phyloP scores from a whole-genome alignment of 2,113 vertebrate genomes.

The Macrotis lagotis region DNA sequence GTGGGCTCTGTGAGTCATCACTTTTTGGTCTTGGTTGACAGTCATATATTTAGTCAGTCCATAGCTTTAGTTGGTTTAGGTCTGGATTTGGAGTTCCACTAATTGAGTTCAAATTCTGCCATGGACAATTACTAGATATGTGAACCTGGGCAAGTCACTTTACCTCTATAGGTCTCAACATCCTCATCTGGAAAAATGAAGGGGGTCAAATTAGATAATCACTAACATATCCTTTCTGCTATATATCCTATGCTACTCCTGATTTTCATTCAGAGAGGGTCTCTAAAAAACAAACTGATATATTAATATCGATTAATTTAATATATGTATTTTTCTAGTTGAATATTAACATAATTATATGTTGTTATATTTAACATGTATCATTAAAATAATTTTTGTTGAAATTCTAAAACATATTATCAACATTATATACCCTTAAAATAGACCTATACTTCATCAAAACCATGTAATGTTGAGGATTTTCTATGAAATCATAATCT shows the following conservation, averaged over 20 bases:
- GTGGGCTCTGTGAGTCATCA: background rate
- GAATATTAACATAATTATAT: background rate
- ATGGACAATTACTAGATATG: background rate
- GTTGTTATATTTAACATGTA: constrained; percentile 24
- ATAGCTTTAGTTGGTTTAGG: background rate
- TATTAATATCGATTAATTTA: background rate
- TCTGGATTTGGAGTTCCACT: background rate
- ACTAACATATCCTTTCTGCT: background rate
- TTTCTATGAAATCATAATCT: background rate
- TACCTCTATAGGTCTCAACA: background rate
- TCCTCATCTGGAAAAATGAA: constrained; percentile 33
- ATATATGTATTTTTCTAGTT: background rate
- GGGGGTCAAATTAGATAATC: background rate
- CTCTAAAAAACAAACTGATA: background rate
- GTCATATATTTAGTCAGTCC: background rate
- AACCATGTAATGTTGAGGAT: background rate
- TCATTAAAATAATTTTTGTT: constrained; percentile 17
- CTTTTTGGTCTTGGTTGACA: constrained; percentile 11
- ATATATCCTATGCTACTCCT: background rate
- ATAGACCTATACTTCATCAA: background rate
- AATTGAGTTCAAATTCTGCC: background rate
- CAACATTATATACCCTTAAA: background rate
- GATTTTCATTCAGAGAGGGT: background rate
- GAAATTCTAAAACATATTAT: background rate
- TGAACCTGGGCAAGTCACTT: background rate